Evolutionary conservation across 2,113 vertebrate genomes (phyloP).

Genomic region (Percina caprodes): DNA sequence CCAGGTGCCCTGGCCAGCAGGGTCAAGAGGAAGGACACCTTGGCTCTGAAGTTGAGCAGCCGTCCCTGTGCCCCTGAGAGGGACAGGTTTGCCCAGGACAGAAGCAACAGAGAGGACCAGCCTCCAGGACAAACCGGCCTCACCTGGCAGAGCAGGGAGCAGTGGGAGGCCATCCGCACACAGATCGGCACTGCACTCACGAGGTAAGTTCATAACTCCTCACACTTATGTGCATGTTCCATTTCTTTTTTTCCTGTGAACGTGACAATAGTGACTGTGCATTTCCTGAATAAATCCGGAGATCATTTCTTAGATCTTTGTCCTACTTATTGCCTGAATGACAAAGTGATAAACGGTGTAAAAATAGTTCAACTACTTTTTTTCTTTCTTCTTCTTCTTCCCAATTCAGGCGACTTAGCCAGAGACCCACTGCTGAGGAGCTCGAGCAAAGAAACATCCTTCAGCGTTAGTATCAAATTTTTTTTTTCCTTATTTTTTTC

Average conservation of each 20-base stretch:
- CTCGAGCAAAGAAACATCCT: slow-evolving; percentile 98
- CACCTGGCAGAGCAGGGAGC: slow-evolving; percentile 95
- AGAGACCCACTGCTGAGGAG: slow-evolving; percentile 96
- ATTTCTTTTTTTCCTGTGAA: not conserved
- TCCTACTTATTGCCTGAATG: slow-evolving; percentile 63
- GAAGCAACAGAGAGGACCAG: slow-evolving; percentile 77
- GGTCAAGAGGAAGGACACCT: slow-evolving; percentile 96
- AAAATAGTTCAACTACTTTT: slow-evolving; percentile 61
- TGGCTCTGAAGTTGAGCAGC: slow-evolving; percentile 94
- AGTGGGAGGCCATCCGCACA: slow-evolving; percentile 96
- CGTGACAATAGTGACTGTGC: slow-evolving; percentile 5
- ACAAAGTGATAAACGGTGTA: slow-evolving; percentile 65
- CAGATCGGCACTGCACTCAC: slow-evolving; percentile 95
- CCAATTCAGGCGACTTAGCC: slow-evolving; percentile 90
- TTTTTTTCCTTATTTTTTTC: slow-evolving; percentile 10
- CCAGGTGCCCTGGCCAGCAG: slow-evolving; percentile 92
- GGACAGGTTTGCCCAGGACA: slow-evolving; percentile 72
- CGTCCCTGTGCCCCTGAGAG: slow-evolving; percentile 83
- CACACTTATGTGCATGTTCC: not conserved
- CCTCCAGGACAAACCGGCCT: slow-evolving; percentile 86
- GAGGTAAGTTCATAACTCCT: slow-evolving; percentile 78
- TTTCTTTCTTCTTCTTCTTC: not conserved
- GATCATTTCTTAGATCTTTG: slow-evolving; percentile 55
- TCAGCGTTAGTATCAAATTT: slow-evolving; percentile 87
- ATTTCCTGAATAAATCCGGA: slow-evolving; percentile 37